These are phyloP conservation scores for Diloba caeruleocephala DNA, from an alignment of 2,888 invertebrate genomes.

Conservation along the genomic window DNA sequence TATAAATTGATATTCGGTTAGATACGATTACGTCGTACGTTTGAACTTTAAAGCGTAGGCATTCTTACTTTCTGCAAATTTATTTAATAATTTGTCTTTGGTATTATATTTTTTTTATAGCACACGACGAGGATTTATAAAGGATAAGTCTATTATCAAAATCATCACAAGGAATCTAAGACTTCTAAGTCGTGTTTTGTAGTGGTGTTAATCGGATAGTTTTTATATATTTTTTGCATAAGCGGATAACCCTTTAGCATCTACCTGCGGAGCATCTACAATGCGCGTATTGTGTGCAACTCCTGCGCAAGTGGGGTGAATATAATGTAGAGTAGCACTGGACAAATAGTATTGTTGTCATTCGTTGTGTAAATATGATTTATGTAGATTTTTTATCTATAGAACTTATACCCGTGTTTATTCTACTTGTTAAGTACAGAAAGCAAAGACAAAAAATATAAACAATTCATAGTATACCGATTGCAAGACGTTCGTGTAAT, in stretches of 20 bases:
- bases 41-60: slow-evolving; percentile 17
- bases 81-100: neutral
- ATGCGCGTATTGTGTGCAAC: slow-evolving; percentile 72
- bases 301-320: slow-evolving; percentile 76
- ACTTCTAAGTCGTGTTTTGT: slow-evolving; percentile 73
- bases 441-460: neutral
- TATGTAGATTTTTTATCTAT: slow-evolving; percentile 45
- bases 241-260: slow-evolving; percentile 86
- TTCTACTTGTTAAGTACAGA: slow-evolving; percentile 13
- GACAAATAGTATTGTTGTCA: slow-evolving; percentile 61
- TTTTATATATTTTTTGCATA: slow-evolving; percentile 83
- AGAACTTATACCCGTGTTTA: slow-evolving; percentile 30
- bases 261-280: slow-evolving; percentile 81
- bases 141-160: slow-evolving; percentile 66
- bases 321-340: slow-evolving; percentile 43
- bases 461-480: neutral
- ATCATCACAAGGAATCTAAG: slow-evolving; percentile 68
- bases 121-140: slow-evolving; percentile 40
- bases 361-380: slow-evolving; percentile 48
- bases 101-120: slow-evolving; percentile 3
- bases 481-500: no score
- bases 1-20: slow-evolving; percentile 38
- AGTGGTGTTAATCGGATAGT: slow-evolving; percentile 87
- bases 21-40: slow-evolving; percentile 45
- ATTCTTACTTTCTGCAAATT: slow-evolving; percentile 1